phyloP scores from a whole-genome alignment of 2,888 invertebrate genomes.

The Psylliodes chrysocephalus region DNA sequence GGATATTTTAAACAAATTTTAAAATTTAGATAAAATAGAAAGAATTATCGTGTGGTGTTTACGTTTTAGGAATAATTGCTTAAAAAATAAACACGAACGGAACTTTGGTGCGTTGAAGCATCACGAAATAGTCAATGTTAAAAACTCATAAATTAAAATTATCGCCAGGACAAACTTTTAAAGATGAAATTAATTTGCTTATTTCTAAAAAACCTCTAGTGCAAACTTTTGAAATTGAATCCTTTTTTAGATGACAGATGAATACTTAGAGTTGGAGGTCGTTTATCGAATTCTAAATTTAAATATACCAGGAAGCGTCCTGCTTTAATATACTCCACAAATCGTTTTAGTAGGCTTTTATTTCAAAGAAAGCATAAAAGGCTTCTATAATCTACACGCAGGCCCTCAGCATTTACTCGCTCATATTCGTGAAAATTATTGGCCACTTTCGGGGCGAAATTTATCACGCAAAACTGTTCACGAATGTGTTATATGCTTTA shows the following conservation, averaged over 20 bases:
- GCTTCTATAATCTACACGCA: slow-evolving; percentile 37
- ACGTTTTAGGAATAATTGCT: slow-evolving; percentile 23
- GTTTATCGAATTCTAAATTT: slow-evolving; percentile 24
- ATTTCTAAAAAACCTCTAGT: neutral
- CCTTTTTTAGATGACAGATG: slow-evolving; percentile 13
- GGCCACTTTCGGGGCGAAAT: slow-evolving; percentile 11
- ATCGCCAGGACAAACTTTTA: neutral
- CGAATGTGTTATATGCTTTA: slow-evolving; percentile 36
- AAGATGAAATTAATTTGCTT: neutral
- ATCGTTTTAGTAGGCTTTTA: slow-evolving; percentile 28
- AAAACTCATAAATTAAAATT: neutral
- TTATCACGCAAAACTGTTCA: slow-evolving; percentile 21
- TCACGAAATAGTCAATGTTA: neutral
- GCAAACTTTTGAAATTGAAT: slow-evolving; percentile 12
- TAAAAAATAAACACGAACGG: neutral
- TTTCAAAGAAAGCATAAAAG: slow-evolving; percentile 33
- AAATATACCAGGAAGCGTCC: slow-evolving; percentile 31
- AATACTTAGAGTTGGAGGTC: slow-evolving; percentile 27
- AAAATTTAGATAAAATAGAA: neutral
- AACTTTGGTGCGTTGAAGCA: neutral
- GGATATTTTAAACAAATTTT: neutral
- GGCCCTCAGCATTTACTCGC: slow-evolving; percentile 44
- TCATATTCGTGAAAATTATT: slow-evolving; percentile 31
- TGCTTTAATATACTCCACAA: slow-evolving; percentile 21
- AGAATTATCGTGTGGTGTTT: neutral